Base-by-base conservation (phyloP, 2,113 vertebrate species). In the Cryptomyrus ogoouensis region DNA sequence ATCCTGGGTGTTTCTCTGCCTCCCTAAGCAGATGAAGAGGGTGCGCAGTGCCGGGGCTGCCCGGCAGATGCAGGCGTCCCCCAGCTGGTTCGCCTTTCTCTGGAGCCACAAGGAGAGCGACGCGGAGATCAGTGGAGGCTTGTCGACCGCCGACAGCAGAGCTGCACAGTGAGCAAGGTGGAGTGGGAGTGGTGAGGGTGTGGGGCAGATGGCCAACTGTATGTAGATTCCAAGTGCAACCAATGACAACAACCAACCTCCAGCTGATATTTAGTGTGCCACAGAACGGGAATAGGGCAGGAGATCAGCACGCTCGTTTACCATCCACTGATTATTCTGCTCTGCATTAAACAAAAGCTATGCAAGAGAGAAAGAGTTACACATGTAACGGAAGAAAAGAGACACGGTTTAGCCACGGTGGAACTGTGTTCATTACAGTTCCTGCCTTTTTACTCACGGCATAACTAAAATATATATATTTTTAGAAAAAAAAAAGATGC, bases 31-130 rank as follows among this genome's bases (percentile, higher is more conserved):
- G 91, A 95, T 96, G 94, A 96, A 90, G 91, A 93, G 92, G 90
- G 90, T 93, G 44, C 94, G 42, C 88, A 96, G 92, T 0, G 89
- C 93, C 0, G 94, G 92, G 49, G 3, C 93, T 0, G 8, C 93
- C 88, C 88, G 24, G 80, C 94, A 92, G 89, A 96, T 96, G 92
- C 93, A 66, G 27, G 93, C 94, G 70, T 96, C 96, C 15, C 91
- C 85, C n/a, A 96, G 94, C 93, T 96, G 96, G 96, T 96, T 96
- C 91, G 93, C 92, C 89, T 95, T 94, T 90, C 95, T 96, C 88
- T 96, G 95, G 49, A 96, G 95, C 90, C 96, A 95, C 93, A 93
- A 94, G 93, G 96, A 96, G 91, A 93, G 83, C 0, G 96, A 96
- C 62, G 92, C 93, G 5, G 96, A 96, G 92, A 92, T 92, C 90